Conservation (phyloP, 2,888 invertebrate species). For the Gasteruption jaculator region DNA sequence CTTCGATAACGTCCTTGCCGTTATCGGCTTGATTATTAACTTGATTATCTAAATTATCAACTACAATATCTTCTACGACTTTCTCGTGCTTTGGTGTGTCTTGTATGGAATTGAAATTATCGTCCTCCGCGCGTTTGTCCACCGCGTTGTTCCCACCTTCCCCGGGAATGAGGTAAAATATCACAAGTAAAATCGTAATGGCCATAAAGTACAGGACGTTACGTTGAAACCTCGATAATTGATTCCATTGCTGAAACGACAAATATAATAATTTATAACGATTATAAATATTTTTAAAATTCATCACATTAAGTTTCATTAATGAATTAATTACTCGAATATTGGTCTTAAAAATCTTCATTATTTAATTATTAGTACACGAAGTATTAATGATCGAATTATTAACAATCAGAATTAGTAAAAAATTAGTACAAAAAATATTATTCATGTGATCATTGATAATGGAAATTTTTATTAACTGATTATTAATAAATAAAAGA, state of each 20-base stretch:
- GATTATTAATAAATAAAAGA: too few species aligned
- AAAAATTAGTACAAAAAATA: too few species aligned
- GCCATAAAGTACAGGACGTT: slow-evolving; percentile 67
- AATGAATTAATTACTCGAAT: too few species aligned
- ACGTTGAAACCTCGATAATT: slow-evolving; percentile 76
- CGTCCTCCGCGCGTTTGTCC: slow-evolving; percentile 43
- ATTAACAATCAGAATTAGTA: too few species aligned
- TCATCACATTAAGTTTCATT: too few species aligned
- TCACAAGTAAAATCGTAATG: slow-evolving; percentile 57
- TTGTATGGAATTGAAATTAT: slow-evolving; percentile 30
- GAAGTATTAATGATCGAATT: too few species aligned
- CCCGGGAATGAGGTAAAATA: slow-evolving; percentile 61
- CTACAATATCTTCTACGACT: slow-evolving; percentile 39
- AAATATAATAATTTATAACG: slow-evolving; percentile 11
- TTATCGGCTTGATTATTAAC: slow-evolving; percentile 35
- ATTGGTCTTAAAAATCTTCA: too few species aligned
- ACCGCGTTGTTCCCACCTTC: slow-evolving; percentile 40
- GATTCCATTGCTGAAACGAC: slow-evolving; percentile 77
- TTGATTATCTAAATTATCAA: slow-evolving; percentile 41
- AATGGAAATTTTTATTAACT: too few species aligned
- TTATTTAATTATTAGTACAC: too few species aligned
- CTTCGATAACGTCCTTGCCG: slow-evolving; percentile 52
- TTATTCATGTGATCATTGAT: too few species aligned
- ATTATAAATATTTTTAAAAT: too few species aligned
- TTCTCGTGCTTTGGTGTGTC: slow-evolving; percentile 35